Conservation (phyloP, 2,888 invertebrate species). For the Dromius quadrimaculatus region DNA sequence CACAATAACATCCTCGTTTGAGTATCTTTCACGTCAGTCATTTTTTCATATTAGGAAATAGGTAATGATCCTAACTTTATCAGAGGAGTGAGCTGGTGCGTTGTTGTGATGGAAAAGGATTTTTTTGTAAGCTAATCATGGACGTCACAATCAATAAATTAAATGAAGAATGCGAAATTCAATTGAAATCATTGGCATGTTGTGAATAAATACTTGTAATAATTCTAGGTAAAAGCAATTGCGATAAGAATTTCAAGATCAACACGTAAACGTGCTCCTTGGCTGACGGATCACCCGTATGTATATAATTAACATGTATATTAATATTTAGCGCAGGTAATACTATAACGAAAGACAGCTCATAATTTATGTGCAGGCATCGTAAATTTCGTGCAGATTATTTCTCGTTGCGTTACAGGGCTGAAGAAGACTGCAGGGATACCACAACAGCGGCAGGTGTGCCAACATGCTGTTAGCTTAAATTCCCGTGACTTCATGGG, state of each 20-base stretch:
- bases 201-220: background rate
- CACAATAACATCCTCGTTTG: too few species aligned
- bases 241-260: slow-evolving; percentile 19
- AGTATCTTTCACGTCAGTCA: too few species aligned
- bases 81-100: too few species aligned
- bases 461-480: slow-evolving; percentile 40
- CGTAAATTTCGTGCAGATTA: slow-evolving; percentile 51
- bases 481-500: slow-evolving; percentile 39
- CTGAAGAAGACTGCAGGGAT: slow-evolving; percentile 14
- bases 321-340: slow-evolving; percentile 49
- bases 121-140: too few species aligned
- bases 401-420: slow-evolving; percentile 29
- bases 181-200: too few species aligned
- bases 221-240: background rate
- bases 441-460: slow-evolving; percentile 42
- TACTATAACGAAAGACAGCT: slow-evolving; percentile 36
- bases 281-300: slow-evolving; percentile 28
- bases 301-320: slow-evolving; percentile 50
- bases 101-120: too few species aligned
- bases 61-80: too few species aligned
- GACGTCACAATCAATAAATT: too few species aligned
- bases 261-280: slow-evolving; percentile 16
- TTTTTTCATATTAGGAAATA: too few species aligned
- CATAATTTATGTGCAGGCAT: slow-evolving; percentile 45
- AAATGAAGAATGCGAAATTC: too few species aligned